Base-by-base conservation (phyloP, 1,140 invertebrate species). In the Latrodectus geometricus region DNA sequence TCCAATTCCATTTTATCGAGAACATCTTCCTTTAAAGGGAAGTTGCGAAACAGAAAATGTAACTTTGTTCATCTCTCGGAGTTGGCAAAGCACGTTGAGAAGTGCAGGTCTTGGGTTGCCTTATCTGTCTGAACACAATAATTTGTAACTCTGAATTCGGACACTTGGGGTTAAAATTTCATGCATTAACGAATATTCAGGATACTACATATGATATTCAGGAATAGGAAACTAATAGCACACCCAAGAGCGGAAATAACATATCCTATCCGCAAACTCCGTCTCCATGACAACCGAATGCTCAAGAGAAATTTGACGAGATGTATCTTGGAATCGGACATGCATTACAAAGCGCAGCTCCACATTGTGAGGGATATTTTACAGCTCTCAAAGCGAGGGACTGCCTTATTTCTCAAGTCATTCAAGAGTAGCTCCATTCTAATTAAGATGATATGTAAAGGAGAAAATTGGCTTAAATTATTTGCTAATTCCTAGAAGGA, bases 211-310 rank as follows among this genome's bases (percentile, higher is more conserved):
- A 17, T 61, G 54, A 61, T 61, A 61, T 61, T 61, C 54, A 17
- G 50, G 74, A 76, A 76, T 76, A 76, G 52, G 74, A 76, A 76
- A 76, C 74, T 61, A 76, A 61, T 14, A 56, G 52, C 52, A 52
- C 74, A 21, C 54, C 54, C 20, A 23, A 23, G 20, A 15, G 74
- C 74, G 74, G 74, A 76, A 74, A 49, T 9, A 50, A 75, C 73
- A 75, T 76, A 56, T 76, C 21, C 74, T 52, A 76, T 76, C 74
- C 74, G 21, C 74, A 56, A 76, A 56, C 74, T 76, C 74, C 74
- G 74, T 76, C 54, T 4, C 74, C 74, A 76, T 76, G 12, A 20
- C 11, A 23, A 76, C 74, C 49, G 52, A 11, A 56, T 52, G n/a
- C 74, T 8, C 54, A 52, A 61, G 20, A 76, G 52, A 76, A 76